Evolutionary conservation across 2,888 invertebrate genomes (phyloP).

Genomic region (Habrosyne pyritoides): DNA sequence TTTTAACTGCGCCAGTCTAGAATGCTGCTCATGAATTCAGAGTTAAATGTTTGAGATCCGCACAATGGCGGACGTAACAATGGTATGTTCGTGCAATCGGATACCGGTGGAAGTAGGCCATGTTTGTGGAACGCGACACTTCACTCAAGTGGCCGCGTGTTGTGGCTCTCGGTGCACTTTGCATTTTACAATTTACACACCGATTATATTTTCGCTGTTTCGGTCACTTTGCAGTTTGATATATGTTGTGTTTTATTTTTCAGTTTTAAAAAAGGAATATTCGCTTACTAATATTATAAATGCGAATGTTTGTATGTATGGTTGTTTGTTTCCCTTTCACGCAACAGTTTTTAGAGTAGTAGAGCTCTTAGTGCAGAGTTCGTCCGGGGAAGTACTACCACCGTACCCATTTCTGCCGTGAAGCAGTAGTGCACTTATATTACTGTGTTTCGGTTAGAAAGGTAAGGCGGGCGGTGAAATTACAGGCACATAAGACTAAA

Average conservation of each 20-base stretch:
- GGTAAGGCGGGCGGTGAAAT: no score
- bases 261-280: not conserved
- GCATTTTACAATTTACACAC: not conserved
- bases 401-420: no score
- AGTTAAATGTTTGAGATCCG: not conserved
- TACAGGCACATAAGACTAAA: no score
- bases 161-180: not conserved
- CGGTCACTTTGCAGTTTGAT: not conserved
- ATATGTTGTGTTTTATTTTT: no score
- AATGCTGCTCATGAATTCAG: not conserved
- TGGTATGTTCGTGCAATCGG: not conserved
- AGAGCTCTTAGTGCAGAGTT: no score
- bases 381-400: no score
- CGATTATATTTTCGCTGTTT: not conserved
- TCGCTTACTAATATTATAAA: no score
- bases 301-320: no score
- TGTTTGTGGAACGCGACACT: constrained; percentile 6
- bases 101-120: constrained; percentile 2
- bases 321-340: no score
- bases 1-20: not conserved
- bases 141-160: not conserved
- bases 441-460: no score
- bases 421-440: no score
- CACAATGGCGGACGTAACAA: not conserved
- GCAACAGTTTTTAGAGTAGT: no score